These are phyloP conservation scores for Trichonephila clavata DNA, from an alignment of 1,140 invertebrate species.

Conservation along the genomic window DNA sequence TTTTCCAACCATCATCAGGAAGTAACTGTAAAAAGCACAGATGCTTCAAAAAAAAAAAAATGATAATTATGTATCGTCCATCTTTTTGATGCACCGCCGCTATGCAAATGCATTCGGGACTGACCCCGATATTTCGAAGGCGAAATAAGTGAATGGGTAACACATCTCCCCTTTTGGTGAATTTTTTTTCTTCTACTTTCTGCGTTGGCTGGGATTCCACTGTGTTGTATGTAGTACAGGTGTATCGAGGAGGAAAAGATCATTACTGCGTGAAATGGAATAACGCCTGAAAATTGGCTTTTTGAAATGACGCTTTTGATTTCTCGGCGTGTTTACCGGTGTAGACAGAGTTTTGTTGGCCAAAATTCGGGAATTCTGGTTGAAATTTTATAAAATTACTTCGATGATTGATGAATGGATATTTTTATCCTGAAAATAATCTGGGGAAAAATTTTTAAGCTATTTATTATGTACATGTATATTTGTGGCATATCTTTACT, in stretches of 20 bases:
- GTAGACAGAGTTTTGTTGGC: background rate
- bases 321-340: background rate
- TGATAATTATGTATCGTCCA: slow-evolving; percentile 1
- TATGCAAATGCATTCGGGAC: slow-evolving; percentile 1
- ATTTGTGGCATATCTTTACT: no score
- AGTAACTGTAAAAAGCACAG: background rate
- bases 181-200: background rate
- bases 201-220: no score
- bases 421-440: no score
- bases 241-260: background rate
- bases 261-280: background rate
- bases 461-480: no score
- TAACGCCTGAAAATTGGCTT: background rate
- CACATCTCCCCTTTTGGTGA: background rate
- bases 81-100: slow-evolving; percentile 6
- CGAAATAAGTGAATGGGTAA: background rate
- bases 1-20: background rate
- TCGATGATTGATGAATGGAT: background rate
- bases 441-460: no score
- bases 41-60: background rate
- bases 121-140: background rate
- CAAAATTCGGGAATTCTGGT: background rate
- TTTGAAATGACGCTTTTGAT: background rate
- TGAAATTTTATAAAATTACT: background rate
- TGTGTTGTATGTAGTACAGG: background rate